Evolutionary conservation across 2,888 invertebrate species (phyloP).

Genomic region (Pseudolycoriella hygida): DNA sequence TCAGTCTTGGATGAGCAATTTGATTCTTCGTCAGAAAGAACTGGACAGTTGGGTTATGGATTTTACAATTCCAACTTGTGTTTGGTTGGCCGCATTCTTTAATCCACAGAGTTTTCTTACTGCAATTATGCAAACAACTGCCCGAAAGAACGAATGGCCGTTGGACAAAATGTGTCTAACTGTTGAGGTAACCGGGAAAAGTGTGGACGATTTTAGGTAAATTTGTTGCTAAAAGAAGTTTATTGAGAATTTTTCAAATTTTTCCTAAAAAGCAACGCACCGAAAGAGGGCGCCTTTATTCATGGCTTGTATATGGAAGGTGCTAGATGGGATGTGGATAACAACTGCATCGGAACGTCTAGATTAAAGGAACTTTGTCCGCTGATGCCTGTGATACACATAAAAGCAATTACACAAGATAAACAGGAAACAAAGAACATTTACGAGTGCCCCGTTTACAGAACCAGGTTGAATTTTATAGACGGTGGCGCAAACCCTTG

Average conservation of each 20-base stretch:
- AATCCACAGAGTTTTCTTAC: conserved; percentile 95
- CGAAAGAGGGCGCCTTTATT: conserved; percentile 82
- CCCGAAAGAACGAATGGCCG: conserved; percentile 89
- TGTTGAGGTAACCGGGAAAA: conserved; percentile 88
- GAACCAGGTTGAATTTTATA: conserved; percentile 44
- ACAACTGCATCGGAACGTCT: conserved; percentile 70
- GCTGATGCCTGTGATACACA: conserved; percentile 76
- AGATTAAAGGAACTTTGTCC: conserved; percentile 80
- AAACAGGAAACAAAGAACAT: conserved; percentile 73
- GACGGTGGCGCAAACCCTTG: too few species aligned
- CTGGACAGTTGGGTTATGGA: conserved; percentile 79
- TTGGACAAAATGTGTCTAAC: conserved; percentile 90
- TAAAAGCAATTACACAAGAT: conserved; percentile 79
- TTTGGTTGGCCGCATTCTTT: conserved; percentile 93
- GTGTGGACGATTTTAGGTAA: conserved; percentile 70
- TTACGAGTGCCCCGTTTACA: conserved; percentile 90
- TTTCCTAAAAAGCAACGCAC: conserved; percentile 40
- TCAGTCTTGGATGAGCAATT: conserved; percentile 75
- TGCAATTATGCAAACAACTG: conserved; percentile 95
- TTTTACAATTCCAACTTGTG: conserved; percentile 58
- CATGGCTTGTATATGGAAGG: conserved; percentile 87
- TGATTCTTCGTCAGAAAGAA: conserved; percentile 62
- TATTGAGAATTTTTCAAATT: conserved; percentile 1
- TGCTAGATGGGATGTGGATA: conserved; percentile 75
- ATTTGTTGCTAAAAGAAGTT: conserved; percentile 15